Evolutionary conservation across 1,140 invertebrate genomes (phyloP).

Genomic region (Branchinecta lynchi): DNA sequence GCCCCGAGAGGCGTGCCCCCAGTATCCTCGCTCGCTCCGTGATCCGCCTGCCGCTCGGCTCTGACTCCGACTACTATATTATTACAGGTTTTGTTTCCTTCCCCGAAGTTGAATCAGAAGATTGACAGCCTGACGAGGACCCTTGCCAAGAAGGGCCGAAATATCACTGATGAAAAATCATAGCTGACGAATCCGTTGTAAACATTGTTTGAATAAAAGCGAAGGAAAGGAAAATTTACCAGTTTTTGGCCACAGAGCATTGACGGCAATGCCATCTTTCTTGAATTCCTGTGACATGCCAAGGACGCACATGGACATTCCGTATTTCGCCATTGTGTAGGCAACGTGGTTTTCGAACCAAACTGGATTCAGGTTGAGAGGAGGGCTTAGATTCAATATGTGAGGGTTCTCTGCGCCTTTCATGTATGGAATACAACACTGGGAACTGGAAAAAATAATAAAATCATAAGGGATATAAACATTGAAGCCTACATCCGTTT

Average conservation of each 20-base stretch:
- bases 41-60: no score
- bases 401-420: slow-evolving; percentile 80
- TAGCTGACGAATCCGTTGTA: no score
- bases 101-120: no score
- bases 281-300: slow-evolving; percentile 90
- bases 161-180: no score
- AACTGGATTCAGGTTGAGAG: slow-evolving; percentile 66
- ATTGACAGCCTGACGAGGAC: no score
- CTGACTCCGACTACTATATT: no score
- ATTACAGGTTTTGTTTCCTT: no score
- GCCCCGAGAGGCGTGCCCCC: no score
- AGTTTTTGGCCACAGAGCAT: slow-evolving; percentile 91
- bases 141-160: no score
- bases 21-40: no score
- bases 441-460: slow-evolving; percentile 50
- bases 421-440: slow-evolving; percentile 76
- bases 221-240: slow-evolving; percentile 36
- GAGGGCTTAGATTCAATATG: slow-evolving; percentile 90
- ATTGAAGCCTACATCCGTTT: slow-evolving; percentile 15
- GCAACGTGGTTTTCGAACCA: slow-evolving; percentile 92
- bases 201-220: no score
- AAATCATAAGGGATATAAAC: slow-evolving; percentile 2
- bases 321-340: slow-evolving; percentile 97
- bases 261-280: slow-evolving; percentile 70
- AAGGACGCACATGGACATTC: slow-evolving; percentile 96